A percentile compares a stretch with the other conserved stretches of the same genome.
These are phyloP conservation scores for Paraplagusia blochii DNA, from an alignment of 2,113 vertebrate genomes.

Conservation along the genomic window DNA sequence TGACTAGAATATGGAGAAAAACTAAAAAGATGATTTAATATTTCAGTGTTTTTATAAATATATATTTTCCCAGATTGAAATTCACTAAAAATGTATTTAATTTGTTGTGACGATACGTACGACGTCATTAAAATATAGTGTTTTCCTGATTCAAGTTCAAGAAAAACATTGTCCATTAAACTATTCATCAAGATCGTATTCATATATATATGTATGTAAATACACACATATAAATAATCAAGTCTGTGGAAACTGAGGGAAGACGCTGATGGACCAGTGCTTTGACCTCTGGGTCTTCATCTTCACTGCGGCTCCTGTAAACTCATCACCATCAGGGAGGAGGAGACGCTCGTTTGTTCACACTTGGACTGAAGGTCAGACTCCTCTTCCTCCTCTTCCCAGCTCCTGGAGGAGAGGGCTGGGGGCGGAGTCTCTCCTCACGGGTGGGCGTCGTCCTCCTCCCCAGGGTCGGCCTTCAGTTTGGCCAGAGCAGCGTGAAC, in stretches of 20 bases:
- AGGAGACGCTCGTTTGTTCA: no score
- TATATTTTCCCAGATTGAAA: no score
- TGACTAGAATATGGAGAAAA: no score
- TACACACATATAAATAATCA: slow-evolving; percentile 1
- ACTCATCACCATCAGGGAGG: no score
- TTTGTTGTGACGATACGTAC: no score
- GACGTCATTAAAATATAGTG: slow-evolving; percentile 21
- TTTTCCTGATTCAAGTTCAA: slow-evolving; percentile 14
- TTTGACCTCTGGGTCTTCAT: background rate
- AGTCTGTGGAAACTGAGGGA: slow-evolving; percentile 3
- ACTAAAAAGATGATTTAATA: no score
- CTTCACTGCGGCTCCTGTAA: no score
- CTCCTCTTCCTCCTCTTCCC: no score
- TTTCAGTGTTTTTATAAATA: no score
- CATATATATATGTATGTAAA: no score
- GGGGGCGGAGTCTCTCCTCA: slow-evolving; percentile 20
- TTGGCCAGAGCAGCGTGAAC: slow-evolving; percentile 81
- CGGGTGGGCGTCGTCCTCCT: slow-evolving; percentile 69
- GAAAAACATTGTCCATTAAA: slow-evolving; percentile 19
- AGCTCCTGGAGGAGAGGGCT: background rate
- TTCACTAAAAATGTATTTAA: slow-evolving; percentile 1
- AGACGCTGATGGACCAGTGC: background rate
- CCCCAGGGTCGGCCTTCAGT: slow-evolving; percentile 72
- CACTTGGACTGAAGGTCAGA: no score
- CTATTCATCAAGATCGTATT: slow-evolving; percentile 6